A percentile compares a stretch with the other conserved stretches of the same genome.
These are phyloP conservation scores for Zeuzera pyrina DNA, from an alignment of 2,888 invertebrate genomes.

Conservation along the genomic window DNA sequence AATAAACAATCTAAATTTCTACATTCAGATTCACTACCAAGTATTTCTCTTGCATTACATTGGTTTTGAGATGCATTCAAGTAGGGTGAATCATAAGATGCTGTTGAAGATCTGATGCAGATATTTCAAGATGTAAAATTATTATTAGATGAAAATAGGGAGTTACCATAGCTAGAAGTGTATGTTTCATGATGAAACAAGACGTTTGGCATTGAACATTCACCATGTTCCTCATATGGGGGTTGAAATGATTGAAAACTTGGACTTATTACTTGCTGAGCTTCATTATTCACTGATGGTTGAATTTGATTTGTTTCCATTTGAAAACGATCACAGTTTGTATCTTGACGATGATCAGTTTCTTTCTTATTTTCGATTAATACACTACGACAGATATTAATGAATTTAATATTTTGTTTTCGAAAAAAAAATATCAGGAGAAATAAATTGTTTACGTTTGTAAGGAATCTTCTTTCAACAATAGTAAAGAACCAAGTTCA, in stretches of 20 bases:
- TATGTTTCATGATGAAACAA: conserved; percentile 1
- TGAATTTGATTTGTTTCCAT: neutral
- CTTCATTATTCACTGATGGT: conserved; percentile 1
- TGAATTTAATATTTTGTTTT: too few species aligned
- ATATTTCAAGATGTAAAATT: conserved; percentile 3
- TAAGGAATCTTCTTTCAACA: neutral
- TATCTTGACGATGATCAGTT: neutral
- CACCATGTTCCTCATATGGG: conserved; percentile 2
- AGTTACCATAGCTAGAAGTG: neutral
- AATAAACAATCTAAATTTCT: conserved; percentile 2
- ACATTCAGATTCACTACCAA: conserved; percentile 1
- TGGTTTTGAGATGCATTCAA: neutral
- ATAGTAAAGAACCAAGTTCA: neutral
- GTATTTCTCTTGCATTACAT: conserved; percentile 1
- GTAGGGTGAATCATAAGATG: neutral
- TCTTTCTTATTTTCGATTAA: neutral
- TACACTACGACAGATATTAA: too few species aligned
- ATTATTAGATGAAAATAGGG: conserved; percentile 1
- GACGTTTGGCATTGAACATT: conserved; percentile 3
- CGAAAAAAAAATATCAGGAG: too few species aligned
- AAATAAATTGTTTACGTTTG: too few species aligned
- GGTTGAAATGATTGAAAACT: conserved; percentile 1
- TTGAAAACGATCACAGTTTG: neutral
- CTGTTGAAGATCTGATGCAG: conserved; percentile 1
- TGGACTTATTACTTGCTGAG: conserved; percentile 1